Percentiles rank a stretch among this genome's conserved stretches.
phyloP scores from a whole-genome alignment of 1,140 invertebrate genomes.

The Cyrtorhinus lividipennis region DNA sequence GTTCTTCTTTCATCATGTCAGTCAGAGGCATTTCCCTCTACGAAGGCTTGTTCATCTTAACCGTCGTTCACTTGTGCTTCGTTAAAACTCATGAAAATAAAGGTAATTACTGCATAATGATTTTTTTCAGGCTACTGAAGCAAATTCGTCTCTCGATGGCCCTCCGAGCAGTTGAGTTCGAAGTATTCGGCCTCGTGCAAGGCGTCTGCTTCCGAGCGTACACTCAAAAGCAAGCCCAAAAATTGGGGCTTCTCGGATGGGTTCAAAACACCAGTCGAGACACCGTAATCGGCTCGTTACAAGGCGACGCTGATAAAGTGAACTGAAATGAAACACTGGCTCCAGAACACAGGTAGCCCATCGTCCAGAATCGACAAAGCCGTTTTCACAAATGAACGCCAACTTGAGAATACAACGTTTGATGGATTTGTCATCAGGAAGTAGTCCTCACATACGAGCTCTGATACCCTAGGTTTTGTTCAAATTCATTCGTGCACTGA shows the following conservation, averaged over 20 bases:
- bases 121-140: too few species aligned
- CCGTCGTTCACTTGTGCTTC: too few species aligned
- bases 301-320: slow-evolving; percentile 46
- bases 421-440: slow-evolving; percentile 31
- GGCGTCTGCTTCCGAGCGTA: slow-evolving; percentile 35
- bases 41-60: too few species aligned
- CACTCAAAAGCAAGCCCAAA: slow-evolving; percentile 48
- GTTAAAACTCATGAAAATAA: too few species aligned
- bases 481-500: too few species aligned
- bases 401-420: slow-evolving; percentile 32
- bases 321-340: slow-evolving; percentile 56
- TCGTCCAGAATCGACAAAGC: slow-evolving; percentile 47
- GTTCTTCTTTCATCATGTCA: too few species aligned
- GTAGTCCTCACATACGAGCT: too few species aligned
- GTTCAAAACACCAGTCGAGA: slow-evolving; percentile 53
- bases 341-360: slow-evolving; percentile 48
- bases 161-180: slow-evolving; percentile 44
- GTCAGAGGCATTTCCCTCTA: too few species aligned
- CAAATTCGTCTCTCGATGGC: too few species aligned
- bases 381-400: slow-evolving; percentile 45
- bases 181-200: slow-evolving; percentile 45
- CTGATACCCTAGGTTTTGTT: too few species aligned
- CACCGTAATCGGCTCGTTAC: slow-evolving; percentile 54
- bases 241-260: slow-evolving; percentile 53
- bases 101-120: too few species aligned